Evolutionary conservation across 2,888 invertebrate species (phyloP), one percentile per base, ranked within the genome.

Genomic region (Lasioglossum calceatum): DNA sequence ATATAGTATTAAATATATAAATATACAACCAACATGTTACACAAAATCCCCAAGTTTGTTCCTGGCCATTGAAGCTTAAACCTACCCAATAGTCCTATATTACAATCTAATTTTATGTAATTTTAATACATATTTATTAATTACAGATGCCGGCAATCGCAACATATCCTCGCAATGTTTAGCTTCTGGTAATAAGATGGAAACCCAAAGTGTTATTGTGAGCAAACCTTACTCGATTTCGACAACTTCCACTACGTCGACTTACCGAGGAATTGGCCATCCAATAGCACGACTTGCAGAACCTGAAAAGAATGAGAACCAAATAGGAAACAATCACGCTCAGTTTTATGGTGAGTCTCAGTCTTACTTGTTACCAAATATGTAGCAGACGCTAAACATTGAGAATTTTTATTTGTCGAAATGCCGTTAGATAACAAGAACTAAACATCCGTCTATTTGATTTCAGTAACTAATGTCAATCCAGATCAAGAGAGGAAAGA

Each of bases 121-220:
- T 58, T 58, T n/a, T 1, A 58, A 58, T 58, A 58, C 54, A 72
- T 81, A 70, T 70, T 39, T 77, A 32, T 80, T 83, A 71, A 67
- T 92, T 91, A 23, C 84, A 94, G 95, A 95, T 76, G 90, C 92
- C 44, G 92, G 92, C 77, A 93, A 91, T 86, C 92, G 94, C 74
- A 94, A 93, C 91, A 89, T 93, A 91, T 87, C 94, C 73, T 90
- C 94, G 75, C 93, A 94, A 87, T 94, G 91, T 92, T 92, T 93
- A 89, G 92, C 93, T 89, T 90, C 92, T 81, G 91, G 89, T 89
- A 93, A 89, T 89, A 95, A 94, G 90, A 92, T 93, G 79, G 95
- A 96, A 80, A 93, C 96, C 42, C 96, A 96, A 85, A 96, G 96
- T 72, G 96, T 96, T 70, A 96, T 96, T 89, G 96, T 96, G 79